Percentiles rank a stretch among this genome's conserved stretches.
Evolutionary conservation across 1,140 invertebrate genomes (phyloP).

Genomic region (Chelonus insularis): DNA sequence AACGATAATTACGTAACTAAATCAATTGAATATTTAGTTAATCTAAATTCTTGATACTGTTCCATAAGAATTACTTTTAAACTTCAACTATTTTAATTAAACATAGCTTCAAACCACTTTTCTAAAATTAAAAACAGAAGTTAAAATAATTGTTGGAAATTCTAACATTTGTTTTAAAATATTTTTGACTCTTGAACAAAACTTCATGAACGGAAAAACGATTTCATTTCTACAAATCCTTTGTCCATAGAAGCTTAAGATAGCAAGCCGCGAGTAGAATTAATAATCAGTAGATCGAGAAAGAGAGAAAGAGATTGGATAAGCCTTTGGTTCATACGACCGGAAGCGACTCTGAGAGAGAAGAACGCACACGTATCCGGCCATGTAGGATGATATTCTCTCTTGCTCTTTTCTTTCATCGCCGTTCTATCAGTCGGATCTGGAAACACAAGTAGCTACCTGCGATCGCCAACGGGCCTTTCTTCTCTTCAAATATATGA

Average conservation of each 20-base stretch:
- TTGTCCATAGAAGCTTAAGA: too few species aligned
- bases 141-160: too few species aligned
- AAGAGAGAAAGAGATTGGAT: background rate
- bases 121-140: too few species aligned
- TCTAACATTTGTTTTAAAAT: too few species aligned
- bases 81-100: too few species aligned
- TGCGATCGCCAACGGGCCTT: slow-evolving; percentile 6
- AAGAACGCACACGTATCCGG: slow-evolving; percentile 27
- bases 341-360: slow-evolving; percentile 9
- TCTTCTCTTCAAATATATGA: background rate
- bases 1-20: background rate
- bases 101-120: too few species aligned
- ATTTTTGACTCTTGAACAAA: too few species aligned
- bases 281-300: background rate
- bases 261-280: background rate
- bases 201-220: too few species aligned
- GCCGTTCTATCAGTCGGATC: slow-evolving; percentile 16
- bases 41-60: too few species aligned
- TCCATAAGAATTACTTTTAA: too few species aligned
- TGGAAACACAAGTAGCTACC: slow-evolving; percentile 21
- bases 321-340: slow-evolving; percentile 4
- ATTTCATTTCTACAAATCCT: too few species aligned
- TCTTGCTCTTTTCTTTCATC: slow-evolving; percentile 2
- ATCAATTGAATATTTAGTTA: too few species aligned
- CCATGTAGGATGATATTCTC: slow-evolving; percentile 1